phyloP scores from a whole-genome alignment of 2,113 vertebrate species.

The Puma concolor region DNA sequence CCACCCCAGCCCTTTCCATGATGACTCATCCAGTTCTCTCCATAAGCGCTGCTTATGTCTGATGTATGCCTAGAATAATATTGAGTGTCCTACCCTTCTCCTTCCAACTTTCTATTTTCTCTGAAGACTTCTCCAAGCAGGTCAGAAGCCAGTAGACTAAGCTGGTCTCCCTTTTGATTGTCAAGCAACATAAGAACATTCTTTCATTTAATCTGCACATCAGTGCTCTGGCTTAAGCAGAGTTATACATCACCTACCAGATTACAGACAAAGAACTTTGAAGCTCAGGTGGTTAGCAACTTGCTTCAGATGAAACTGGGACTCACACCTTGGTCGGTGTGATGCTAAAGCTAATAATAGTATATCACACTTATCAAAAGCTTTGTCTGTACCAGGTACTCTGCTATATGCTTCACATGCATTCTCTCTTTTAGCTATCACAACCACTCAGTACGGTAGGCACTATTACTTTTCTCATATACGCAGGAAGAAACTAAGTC shows the following conservation, averaged over 20 bases:
- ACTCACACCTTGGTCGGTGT: neutral
- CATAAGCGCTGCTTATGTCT: neutral
- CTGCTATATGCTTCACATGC: neutral
- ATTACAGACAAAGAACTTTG: neutral
- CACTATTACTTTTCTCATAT: neutral
- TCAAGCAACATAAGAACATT: neutral
- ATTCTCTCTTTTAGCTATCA: neutral
- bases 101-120: neutral
- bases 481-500: neutral
- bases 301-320: neutral
- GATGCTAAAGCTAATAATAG: neutral
- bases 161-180: neutral
- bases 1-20: neutral
- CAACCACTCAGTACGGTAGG: neutral
- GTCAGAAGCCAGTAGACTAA: neutral
- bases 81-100: neutral
- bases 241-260: neutral
- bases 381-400: neutral
- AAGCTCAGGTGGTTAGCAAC: neutral
- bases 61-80: neutral
- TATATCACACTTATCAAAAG: neutral
- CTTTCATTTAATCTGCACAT: neutral
- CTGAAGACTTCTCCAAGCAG: constrained; percentile 27
- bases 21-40: neutral
- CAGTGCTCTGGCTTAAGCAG: neutral